These are phyloP conservation scores for Eulemur macaco DNA, from an alignment of 2,113 vertebrate genomes.

Conservation along the genomic window DNA sequence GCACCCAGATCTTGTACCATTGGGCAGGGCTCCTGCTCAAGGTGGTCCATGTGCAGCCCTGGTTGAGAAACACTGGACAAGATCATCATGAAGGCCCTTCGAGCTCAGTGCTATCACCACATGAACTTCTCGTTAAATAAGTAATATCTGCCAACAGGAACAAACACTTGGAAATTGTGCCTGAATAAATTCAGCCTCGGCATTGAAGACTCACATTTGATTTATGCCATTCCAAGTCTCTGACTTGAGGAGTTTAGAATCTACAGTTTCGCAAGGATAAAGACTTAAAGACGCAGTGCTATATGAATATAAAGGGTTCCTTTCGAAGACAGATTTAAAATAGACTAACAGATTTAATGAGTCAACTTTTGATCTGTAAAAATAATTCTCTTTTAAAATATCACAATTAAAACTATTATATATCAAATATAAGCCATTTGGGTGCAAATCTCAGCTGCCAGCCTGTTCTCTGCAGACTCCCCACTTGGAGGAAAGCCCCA, in stretches of 20 bases:
- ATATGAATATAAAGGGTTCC: constrained; percentile 13
- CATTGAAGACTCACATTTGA: neutral
- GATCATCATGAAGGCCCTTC: neutral
- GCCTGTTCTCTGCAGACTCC: constrained; percentile 3
- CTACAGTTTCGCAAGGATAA: constrained; percentile 2
- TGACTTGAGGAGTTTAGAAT: neutral
- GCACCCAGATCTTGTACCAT: neutral
- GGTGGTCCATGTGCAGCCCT: neutral
- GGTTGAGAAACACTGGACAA: neutral
- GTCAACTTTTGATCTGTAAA: constrained; percentile 54
- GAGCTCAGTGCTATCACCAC: neutral
- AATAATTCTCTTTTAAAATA: constrained; percentile 36
- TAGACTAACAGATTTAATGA: constrained; percentile 36
- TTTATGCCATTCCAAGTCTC: constrained; percentile 51
- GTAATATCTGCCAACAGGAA: neutral
- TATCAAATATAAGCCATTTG: constrained; percentile 9
- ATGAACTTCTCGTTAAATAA: neutral
- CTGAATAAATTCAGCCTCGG: neutral
- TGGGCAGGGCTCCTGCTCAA: neutral
- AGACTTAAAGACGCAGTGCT: neutral
- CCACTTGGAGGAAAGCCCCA: constrained; percentile 46
- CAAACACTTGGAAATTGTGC: neutral
- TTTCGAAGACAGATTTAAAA: constrained; percentile 53
- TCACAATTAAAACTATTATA: constrained; percentile 40
- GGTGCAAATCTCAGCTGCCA: neutral